Percentiles rank a stretch among this genome's conserved stretches.
These are phyloP conservation scores for Nasonia giraulti DNA, from an alignment of 1,140 invertebrate species.

Conservation along the genomic window DNA sequence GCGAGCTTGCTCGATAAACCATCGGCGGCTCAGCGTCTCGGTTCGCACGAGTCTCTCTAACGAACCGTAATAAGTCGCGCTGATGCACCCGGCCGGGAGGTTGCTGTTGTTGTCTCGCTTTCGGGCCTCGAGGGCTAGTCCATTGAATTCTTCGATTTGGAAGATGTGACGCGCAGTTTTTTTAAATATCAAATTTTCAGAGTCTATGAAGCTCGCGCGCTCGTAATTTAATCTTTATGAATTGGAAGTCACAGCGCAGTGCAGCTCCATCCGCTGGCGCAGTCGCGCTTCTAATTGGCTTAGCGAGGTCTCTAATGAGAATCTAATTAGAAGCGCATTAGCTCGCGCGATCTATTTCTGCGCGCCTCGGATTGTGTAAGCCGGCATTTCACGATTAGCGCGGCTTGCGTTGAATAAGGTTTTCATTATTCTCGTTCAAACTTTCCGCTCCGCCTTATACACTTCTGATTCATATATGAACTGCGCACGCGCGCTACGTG, in stretches of 20 bases:
- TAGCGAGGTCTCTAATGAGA: neutral
- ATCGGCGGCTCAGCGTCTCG: neutral
- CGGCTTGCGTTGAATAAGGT: neutral
- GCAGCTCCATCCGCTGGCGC: too few relatives aligned
- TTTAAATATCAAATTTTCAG: too few relatives aligned
- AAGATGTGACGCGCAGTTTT: too few relatives aligned
- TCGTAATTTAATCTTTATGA: neutral
- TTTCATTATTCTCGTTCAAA: constrained; percentile 1
- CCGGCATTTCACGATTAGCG: neutral
- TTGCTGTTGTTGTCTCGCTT: too few relatives aligned
- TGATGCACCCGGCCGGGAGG: too few relatives aligned
- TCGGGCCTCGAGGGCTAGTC: too few relatives aligned
- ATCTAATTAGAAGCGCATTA: constrained; percentile 35
- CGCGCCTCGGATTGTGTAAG: neutral
- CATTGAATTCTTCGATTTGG: too few relatives aligned
- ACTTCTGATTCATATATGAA: too few relatives aligned
- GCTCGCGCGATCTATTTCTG: neutral
- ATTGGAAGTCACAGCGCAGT: neutral
- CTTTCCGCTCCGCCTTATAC: neutral
- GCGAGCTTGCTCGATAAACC: neutral
- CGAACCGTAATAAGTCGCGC: too few relatives aligned
- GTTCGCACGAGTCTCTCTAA: neutral
- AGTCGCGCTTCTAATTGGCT: neutral
- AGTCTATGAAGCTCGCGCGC: too few relatives aligned
- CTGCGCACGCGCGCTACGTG: neutral